Base-by-base conservation (phyloP, 2,797 vertebrate species). In the Podarcis lilfordi region DNA sequence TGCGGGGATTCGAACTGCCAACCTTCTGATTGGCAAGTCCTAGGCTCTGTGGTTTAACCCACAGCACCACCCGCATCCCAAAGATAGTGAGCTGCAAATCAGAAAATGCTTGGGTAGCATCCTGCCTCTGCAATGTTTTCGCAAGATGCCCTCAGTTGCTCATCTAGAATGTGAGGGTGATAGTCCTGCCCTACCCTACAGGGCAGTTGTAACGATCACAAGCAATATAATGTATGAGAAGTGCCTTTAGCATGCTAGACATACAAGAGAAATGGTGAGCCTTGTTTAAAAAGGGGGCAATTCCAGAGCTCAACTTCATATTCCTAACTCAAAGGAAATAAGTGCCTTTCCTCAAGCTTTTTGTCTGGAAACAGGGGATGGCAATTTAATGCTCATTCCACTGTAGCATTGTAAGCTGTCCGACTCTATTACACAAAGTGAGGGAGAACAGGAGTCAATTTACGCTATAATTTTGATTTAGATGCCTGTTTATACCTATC, bases 391-490 rank as follows among this genome's bases (percentile, higher is more conserved):
- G 29, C 11, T 90, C 2, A 0, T 86, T 76, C 37, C 37, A 79
- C 40, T 71, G 32, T 29, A 83, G 50, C 43, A n/a, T 19, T 66
- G 1, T 77, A 87, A 92, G 25, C 3, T 84, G 13, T 69, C 19
- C 29, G 37, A 9, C 29, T 88, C 79, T 86, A 68, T 87, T 88
- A 2, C 77, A 68, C 25, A 75, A 80, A 7, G 69, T 0, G 37
- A 0, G 11, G 9, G 1, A 87, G 88, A 89, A 5, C 27, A 66
- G 5, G 13, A 89, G 82, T 89, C 87, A 89, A 89, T 89, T 80
- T 80, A 1, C 10, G 79, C 66, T 86, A 91, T 74, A 76, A 80
- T 0, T 0, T 76, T 61, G 2, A 45, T 91, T 90, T 84, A 23
- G 50, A 6, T 80, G 75, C 76, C 1, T 83, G 8, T 25, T 10